These are phyloP conservation scores for Thecophora atra DNA, from an alignment of 2,888 invertebrate species.

Conservation along the genomic window DNA sequence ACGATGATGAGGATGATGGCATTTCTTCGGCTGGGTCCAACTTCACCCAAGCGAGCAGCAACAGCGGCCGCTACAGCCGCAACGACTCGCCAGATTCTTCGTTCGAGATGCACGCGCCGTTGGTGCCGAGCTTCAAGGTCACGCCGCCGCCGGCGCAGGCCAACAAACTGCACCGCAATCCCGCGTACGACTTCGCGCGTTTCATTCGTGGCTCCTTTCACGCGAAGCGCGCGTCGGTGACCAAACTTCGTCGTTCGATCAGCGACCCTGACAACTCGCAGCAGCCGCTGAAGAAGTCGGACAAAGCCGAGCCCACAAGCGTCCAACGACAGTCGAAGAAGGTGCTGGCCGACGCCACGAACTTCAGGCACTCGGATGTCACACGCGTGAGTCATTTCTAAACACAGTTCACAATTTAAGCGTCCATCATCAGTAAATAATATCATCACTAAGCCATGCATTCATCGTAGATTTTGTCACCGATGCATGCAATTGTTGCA, in stretches of 20 bases:
- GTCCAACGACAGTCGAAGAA: constrained; percentile 34
- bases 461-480: no score
- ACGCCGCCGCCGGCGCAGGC: constrained; percentile 59
- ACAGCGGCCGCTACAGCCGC: constrained; percentile 45
- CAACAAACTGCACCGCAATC: constrained; percentile 52
- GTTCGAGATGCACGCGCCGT: constrained; percentile 62
- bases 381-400: constrained; percentile 64
- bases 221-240: constrained; percentile 62
- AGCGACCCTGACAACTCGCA: constrained; percentile 63
- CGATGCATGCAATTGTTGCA: no score
- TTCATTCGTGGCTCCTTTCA: constrained; percentile 61
- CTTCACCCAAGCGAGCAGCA: constrained; percentile 45
- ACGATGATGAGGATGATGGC: constrained; percentile 56
- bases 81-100: constrained; percentile 61
- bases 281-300: constrained; percentile 11
- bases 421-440: background rate
- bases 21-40: constrained; percentile 56
- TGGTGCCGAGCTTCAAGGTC: constrained; percentile 63
- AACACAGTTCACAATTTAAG: constrained; percentile 29
- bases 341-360: constrained; percentile 51
- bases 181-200: constrained; percentile 60
- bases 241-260: constrained; percentile 60
- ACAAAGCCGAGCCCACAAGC: constrained; percentile 22
- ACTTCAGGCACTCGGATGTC: constrained; percentile 52
- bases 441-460: background rate